Evolutionary conservation across 2,888 invertebrate species (phyloP).

Genomic region (Aquatica leii): DNA sequence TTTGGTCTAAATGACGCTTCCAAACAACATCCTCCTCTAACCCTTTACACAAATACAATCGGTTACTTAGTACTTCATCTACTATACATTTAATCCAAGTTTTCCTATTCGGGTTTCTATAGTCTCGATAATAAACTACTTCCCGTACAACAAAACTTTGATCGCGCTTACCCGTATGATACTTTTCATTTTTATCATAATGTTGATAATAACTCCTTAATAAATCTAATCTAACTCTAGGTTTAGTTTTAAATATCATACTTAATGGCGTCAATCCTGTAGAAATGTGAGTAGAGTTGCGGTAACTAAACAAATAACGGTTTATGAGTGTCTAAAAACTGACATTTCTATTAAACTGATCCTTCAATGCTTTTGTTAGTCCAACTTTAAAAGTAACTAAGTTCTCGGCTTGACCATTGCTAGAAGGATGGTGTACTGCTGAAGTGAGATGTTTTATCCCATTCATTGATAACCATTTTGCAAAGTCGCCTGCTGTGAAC

Average conservation of each 20-base stretch:
- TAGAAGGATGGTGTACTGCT: too few species aligned
- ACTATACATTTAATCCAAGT: not conserved
- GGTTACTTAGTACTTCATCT: too few species aligned
- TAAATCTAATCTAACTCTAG: too few species aligned
- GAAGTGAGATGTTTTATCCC: too few species aligned
- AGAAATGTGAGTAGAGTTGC: too few species aligned
- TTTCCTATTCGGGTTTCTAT: conserved; percentile 3
- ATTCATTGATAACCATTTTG: conserved; percentile 33
- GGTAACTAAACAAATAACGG: too few species aligned
- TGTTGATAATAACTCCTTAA: not conserved
- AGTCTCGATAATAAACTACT: not conserved
- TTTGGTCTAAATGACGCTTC: not conserved
- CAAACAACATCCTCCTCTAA: too few species aligned
- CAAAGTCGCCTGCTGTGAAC: conserved; percentile 41
- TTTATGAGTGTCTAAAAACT: not conserved
- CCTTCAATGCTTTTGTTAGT: conserved; percentile 4
- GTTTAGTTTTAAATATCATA: too few species aligned
- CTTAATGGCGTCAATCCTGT: too few species aligned
- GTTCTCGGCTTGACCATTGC: conserved; percentile 7
- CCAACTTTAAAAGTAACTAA: conserved; percentile 9
- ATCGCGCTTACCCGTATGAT: not conserved
- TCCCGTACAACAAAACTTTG: too few species aligned
- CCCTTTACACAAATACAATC: too few species aligned
- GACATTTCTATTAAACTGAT: not conserved
- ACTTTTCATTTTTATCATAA: not conserved